Base-by-base conservation (phyloP, 2,888 invertebrate genomes). In the Antheraea yamamai region DNA sequence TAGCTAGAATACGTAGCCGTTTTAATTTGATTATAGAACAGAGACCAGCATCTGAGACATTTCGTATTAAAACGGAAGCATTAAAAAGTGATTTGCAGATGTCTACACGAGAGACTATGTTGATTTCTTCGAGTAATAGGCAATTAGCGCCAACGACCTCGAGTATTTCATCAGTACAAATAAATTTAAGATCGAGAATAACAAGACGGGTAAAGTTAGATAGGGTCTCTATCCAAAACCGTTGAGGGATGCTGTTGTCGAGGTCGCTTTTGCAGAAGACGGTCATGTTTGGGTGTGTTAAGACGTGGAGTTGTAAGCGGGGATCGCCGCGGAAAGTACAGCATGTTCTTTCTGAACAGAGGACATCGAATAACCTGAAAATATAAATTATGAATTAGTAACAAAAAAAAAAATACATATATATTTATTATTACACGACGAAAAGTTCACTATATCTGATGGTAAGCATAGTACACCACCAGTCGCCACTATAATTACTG, bases 321-420 rank as follows among this genome's bases (percentile, higher is more conserved):
- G 95, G 94, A 81, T 95, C 94, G 76, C 93, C 92, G 39, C 88
- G 89, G 83, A 92, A 92, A 78, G 86, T 88, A 84, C 90, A 90
- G 83, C 89, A 90, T 84, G 90, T 89, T 89, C 95, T 87, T 86
- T 93, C 89, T 79, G 91, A 91, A 91, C 95, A 95, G 86, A 95
- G 92, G 87, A 92, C 89, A 89, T 95, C 94, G 80, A 95, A 95
- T 89, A 95, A 91, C 89, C 95, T 95, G 94, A 78, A 94, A 93
- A 82, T 84, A 76, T 76, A 78, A 82, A 79, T 76, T 74, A 75
- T 61, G 58, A 61, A 73, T 72, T 51, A 66, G 23, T 66, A 39
- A 73, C 10, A 23, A 30, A 20, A n/a, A n/a, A n/a, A n/a, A n/a
- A n/a, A n/a, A n/a, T n/a, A 71, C 61, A 61, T 6, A 58, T 61